Base-by-base conservation (phyloP, 2,888 invertebrate species). In the Pardosa pseudoannulata region DNA sequence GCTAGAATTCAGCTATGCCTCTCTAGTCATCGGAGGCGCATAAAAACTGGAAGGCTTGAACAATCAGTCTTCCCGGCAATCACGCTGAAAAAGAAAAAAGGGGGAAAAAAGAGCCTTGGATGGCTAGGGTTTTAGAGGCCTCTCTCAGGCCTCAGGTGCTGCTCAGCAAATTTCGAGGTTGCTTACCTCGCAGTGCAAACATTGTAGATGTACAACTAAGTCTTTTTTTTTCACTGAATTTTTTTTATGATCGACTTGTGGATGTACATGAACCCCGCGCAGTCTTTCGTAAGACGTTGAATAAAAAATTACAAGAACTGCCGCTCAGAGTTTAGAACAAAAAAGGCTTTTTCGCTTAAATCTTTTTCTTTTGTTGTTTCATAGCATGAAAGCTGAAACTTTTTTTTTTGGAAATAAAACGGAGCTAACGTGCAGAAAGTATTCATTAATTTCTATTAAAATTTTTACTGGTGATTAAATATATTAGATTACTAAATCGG, bases 61-160 rank as follows among this genome's bases (percentile, higher is more conserved):
- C 31, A 76, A 50, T 50, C 56, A 19, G 29, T 29, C 46, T 50
- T 31, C 31, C 28, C 46, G 16, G 23, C 16, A 28, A n/a, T n/a
- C 16, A 23, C 27, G 19, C n/a, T 9, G 64, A 39, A n/a, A 64
- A 16, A 9, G n/a, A 56, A n/a, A 31, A 29, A 31, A 23, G 29
- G 31, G 16, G 23, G 23, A 23, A 56, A 56, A 23, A 56, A 19
- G 23, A 16, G 23, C 1, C 3, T 1, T 6, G 56, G 56, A 56
- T 56, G 56, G 56, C 19, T 23, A 56, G 23, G 16, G 16, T 32
- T 23, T 39, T 36, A 46, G 13, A 32, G 23, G 74, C 29, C 75
- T 28, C 75, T 41, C 32, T 11, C 7, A 28, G 64, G 46, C 67
- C 65, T 76, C 76, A 67, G 76, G 76, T 76, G 76, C 29, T 76